These are phyloP conservation scores for Microplitis demolitor DNA, from an alignment of 1,140 invertebrate genomes.

Conservation along the genomic window DNA sequence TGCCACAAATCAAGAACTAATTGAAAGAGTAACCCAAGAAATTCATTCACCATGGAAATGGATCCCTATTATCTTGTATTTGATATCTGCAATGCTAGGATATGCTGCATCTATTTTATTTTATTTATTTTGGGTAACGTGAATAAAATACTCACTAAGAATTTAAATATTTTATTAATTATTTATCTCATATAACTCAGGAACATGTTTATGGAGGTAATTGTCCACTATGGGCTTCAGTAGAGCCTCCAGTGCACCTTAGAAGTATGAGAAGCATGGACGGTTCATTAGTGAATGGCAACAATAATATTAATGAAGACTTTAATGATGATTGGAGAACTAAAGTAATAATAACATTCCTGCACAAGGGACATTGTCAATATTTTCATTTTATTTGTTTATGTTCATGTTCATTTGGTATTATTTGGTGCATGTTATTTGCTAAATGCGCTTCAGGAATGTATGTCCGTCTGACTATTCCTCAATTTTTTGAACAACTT, in stretches of 20 bases:
- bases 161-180: background rate
- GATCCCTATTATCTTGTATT: conserved; percentile 32
- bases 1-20: conserved; percentile 37
- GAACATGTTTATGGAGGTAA: conserved; percentile 34
- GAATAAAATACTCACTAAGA: background rate
- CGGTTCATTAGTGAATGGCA: background rate
- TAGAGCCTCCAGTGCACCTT: background rate
- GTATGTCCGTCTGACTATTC: conserved; percentile 27
- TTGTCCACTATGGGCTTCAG: conserved; percentile 42
- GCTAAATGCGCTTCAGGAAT: conserved; percentile 40
- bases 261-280: background rate
- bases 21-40: conserved; percentile 36
- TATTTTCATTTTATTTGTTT: conserved; percentile 34
- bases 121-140: conserved; percentile 42
- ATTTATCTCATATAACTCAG: conserved; percentile 24
- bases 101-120: conserved; percentile 40
- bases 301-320: background rate
- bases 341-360: conserved; percentile 29
- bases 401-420: conserved; percentile 39
- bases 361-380: conserved; percentile 31
- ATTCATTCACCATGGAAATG: conserved; percentile 44
- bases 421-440: conserved; percentile 39
- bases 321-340: conserved; percentile 34
- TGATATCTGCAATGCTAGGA: conserved; percentile 30
- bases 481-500: background rate